Evolutionary conservation across 1,140 invertebrate species (phyloP), one percentile per base, ranked within the genome.

Genomic region (Pomacea maculata): DNA sequence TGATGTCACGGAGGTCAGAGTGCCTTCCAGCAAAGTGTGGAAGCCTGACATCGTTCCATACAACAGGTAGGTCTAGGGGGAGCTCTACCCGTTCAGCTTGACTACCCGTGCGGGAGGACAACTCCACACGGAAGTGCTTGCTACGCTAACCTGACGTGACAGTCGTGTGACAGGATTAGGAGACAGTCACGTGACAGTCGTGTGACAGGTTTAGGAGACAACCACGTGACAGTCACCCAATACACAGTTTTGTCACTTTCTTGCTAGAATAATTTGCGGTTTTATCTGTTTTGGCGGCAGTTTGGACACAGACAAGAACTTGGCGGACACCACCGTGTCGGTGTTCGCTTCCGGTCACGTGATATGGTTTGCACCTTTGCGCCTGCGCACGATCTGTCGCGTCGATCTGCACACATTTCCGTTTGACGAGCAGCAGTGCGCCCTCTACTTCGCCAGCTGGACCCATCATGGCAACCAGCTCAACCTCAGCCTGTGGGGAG

Each of bases 371-470:
- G 98, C 98, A 0, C 98, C 98, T 65, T 97, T 98, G 70, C 99
- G 99, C 88, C 99, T 99, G 91, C 94, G 99, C 94, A 98, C 96
- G 90, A 98, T 97, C 68, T 99, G 99, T 92, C 97, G 96, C n/a
- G 99, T 99, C 85, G 98, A 99, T 91, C 97, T 99, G 70, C 83
- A 96, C 64, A 98, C 98, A 90, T 99, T 99, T 91, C 98, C 98
- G 19, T 99, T 99, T 92, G 98, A 99, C 83, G 71, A 86, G 90
- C 98, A 99, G 97, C 81, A 95, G 2, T 99, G 98, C 91, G 95
- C 97, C 78, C 97, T 99, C 96, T 98, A 98, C 91, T 99, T 99
- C 85, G 98, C 98, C 11, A 99, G 97, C 9, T 99, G 98, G 98
- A 99, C 98, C 0, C 99, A 98, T 91, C 98, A 99, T 87, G 97